phyloP scores from a whole-genome alignment of 2,113 vertebrate genomes.

The Heteronetta atricapilla region DNA sequence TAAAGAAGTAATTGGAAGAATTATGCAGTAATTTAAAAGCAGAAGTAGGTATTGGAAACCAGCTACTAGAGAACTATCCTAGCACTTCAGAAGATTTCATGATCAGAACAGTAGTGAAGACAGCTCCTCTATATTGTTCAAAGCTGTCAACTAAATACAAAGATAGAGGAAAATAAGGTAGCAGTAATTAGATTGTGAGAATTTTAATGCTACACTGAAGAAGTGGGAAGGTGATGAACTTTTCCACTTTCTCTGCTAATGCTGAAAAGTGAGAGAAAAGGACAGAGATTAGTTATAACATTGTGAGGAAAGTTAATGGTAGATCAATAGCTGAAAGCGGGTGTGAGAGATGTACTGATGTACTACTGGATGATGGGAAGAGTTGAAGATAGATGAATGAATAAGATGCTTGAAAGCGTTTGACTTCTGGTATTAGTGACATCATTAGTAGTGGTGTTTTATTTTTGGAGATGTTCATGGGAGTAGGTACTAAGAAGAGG shows the following conservation, averaged over 20 bases:
- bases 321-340: background rate
- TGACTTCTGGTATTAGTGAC: background rate
- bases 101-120: background rate
- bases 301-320: background rate
- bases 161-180: background rate
- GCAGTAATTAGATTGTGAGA: background rate
- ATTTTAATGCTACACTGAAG: background rate
- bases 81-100: background rate
- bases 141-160: background rate
- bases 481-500: background rate
- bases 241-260: background rate
- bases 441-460: background rate
- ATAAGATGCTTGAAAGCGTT: background rate
- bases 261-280: background rate
- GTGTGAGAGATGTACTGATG: background rate
- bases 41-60: background rate
- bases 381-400: background rate
- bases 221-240: background rate
- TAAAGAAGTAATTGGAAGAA: background rate
- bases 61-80: background rate
- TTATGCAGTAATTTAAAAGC: background rate
- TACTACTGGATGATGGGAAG: background rate
- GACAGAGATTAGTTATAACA: background rate
- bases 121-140: background rate
- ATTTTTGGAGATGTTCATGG: background rate